Percentiles rank a stretch among this genome's conserved stretches.
phyloP scores from a whole-genome alignment of 1,140 invertebrate species.

The Alviniconcha marisindica region DNA sequence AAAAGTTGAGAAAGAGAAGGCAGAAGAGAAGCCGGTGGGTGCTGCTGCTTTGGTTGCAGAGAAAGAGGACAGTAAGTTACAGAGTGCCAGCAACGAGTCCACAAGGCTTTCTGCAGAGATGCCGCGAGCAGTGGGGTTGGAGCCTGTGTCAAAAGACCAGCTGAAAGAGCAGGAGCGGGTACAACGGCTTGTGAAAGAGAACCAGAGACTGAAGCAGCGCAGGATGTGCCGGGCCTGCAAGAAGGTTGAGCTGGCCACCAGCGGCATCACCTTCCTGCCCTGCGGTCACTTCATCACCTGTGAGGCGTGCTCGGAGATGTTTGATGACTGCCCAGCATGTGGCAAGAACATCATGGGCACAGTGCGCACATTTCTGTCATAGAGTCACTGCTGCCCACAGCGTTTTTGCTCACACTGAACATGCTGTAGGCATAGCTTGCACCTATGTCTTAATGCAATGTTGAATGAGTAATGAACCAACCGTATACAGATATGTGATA shows the following conservation, averaged over 20 bases:
- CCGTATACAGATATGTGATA: too few relatives aligned
- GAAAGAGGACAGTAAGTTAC: neutral
- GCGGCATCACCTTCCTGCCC: constrained; percentile 39
- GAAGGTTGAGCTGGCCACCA: constrained; percentile 20
- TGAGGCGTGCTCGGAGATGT: constrained; percentile 31
- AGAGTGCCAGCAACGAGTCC: too few relatives aligned
- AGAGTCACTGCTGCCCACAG: too few relatives aligned
- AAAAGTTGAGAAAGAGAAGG: neutral
- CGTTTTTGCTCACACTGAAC: too few relatives aligned
- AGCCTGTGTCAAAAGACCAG: neutral
- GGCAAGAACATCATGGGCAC: constrained; percentile 39
- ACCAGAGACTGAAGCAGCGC: constrained; percentile 23
- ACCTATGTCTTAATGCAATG: too few relatives aligned
- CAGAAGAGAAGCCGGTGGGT: too few relatives aligned
- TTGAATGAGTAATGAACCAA: too few relatives aligned
- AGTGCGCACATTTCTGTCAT: constrained; percentile 36
- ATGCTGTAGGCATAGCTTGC: too few relatives aligned
- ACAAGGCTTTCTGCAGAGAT: neutral
- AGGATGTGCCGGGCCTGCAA: constrained; percentile 31
- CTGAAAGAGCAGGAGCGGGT: constrained; percentile 22
- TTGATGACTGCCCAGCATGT: constrained; percentile 31
- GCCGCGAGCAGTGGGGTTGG: neutral
- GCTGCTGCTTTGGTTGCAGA: neutral
- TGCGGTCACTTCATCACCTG: constrained; percentile 41
- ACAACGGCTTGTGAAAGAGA: neutral